Base-by-base conservation (phyloP, 1,140 invertebrate species). In the Drosophila tropicalis region DNA sequence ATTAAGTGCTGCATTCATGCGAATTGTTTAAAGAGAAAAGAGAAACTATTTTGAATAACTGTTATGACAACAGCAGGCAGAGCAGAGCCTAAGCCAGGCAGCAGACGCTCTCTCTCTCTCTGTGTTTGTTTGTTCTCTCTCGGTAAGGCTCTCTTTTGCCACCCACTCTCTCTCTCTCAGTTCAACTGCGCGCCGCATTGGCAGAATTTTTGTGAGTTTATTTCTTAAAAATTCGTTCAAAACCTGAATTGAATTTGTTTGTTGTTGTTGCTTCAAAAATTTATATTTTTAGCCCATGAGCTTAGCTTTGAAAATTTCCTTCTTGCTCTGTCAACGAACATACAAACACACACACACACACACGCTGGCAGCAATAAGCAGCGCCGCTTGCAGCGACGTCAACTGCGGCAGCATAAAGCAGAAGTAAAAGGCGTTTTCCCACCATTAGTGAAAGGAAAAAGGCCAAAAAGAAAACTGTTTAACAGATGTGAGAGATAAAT, bases 371-470 rank as follows among this genome's bases (percentile, higher is more conserved):
- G 44, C 56, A 40, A 29, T 17, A 22, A 57, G 66, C 63, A 68
- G 61, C 36, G 55, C 44, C 67, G 72, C 62, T 60, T 63, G 39
- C 72, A 67, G 67, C 47, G 55, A 56, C 54, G 40, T 56, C 64
- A 44, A 54, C 62, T 15, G 44, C 51, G 56, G 65, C 51, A 62
- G 70, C 69, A 70, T 54, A 84, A 1, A 57, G 25, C 65, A 55
- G 62, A 83, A 89, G 83, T 89, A 87, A 87, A 87, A 89, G 83
- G 83, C 84, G 82, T 86, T 86, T 85, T 85, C 68, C 81, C 76
- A 67, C 47, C 67, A 61, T 72, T 58, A 83, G 84, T 87, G 83
- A 86, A 86, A 86, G 83, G 83, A 71, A 84, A 36, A 84, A 71
- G 55, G 71, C 61, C 47, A 72, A 47, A 39, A 54, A 19, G 36